Base-by-base conservation (phyloP, 2,888 invertebrate species). In the Erebia epiphron region DNA sequence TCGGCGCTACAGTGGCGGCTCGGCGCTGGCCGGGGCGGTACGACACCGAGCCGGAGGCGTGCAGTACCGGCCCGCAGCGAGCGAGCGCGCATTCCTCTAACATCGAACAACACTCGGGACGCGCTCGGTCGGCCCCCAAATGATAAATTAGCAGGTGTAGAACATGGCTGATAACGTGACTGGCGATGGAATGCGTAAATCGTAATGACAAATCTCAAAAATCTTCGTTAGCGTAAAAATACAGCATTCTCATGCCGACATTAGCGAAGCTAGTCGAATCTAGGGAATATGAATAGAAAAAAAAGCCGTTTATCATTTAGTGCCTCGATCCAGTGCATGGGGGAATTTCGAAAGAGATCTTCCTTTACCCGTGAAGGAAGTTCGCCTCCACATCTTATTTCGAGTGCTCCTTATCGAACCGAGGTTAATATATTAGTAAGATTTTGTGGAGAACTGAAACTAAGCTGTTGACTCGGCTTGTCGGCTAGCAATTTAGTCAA, bases 261-360 rank as follows among this genome's bases (percentile, higher is more conserved):
- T 78, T 85, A 54, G 90, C 88, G 79, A 90, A 89, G 90, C 91
- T 87, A 86, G 80, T 79, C 78, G 79, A 54, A 72, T 70, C 73
- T 75, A 75, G 57, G 49, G 64, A 64, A 71, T 71, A 49, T 69
- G 67, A 78, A 82, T 82, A 80, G 83, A 84, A 85, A 85, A n/a
- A 50, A 70, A 88, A 89, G 90, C 90, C 83, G 84, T 91, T 92
- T 92, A 92, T 92, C 92, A 92, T 92, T 92, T 92, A 91, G 92
- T 90, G 92, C 91, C 91, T 86, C 85, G 82, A 82, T 86, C 85
- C 79, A 84, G 91, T 91, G 91, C 91, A 86, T 78, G 85, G 81
- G 86, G 82, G 80, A 86, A 80, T 86, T 86, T 86, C 81, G 75
- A 80, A 88, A 85, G 87, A 81, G 79, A 16, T 5, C 84, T 79